These are phyloP conservation scores for Calliphora vomitoria DNA, from an alignment of 2,888 invertebrate genomes.

Conservation along the genomic window DNA sequence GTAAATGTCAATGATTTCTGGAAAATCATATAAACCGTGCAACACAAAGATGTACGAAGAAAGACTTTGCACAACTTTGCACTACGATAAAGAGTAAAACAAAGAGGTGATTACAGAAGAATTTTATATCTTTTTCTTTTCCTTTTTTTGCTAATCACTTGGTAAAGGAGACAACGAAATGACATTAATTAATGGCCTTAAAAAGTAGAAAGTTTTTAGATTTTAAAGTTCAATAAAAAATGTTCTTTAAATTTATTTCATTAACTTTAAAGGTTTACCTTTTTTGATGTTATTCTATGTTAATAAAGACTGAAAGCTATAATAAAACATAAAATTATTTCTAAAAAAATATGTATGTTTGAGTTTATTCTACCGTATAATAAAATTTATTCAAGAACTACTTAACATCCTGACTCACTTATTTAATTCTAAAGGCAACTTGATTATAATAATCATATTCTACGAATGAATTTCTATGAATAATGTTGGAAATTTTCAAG, in stretches of 20 bases:
- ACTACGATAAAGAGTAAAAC: too few relatives aligned
- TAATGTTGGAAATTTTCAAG: slow-evolving; percentile 7
- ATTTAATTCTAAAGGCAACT: slow-evolving; percentile 44
- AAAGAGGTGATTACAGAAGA: neutral
- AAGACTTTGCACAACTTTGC: neutral
- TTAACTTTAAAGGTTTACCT: too few relatives aligned
- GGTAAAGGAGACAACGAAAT: neutral
- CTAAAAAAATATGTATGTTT: neutral
- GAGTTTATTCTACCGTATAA: neutral
- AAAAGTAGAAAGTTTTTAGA: neutral
- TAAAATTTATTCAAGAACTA: slow-evolving; percentile 51
- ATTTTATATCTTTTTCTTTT: neutral
- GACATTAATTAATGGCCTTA: neutral
- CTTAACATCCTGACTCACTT: slow-evolving; percentile 35
- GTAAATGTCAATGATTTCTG: neutral
- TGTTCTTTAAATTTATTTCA: too few relatives aligned
- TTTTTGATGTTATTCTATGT: too few relatives aligned
- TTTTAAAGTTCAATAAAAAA: too few relatives aligned
- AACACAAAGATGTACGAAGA: neutral
- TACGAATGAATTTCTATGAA: slow-evolving; percentile 33
- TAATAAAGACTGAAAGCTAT: too few relatives aligned
- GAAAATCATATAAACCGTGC: neutral
- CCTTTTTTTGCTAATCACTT: neutral
- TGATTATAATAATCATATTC: slow-evolving; percentile 49
- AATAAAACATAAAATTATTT: neutral